phyloP scores from a whole-genome alignment of 2,797 vertebrate species.

The Sarcoramphus papa region DNA sequence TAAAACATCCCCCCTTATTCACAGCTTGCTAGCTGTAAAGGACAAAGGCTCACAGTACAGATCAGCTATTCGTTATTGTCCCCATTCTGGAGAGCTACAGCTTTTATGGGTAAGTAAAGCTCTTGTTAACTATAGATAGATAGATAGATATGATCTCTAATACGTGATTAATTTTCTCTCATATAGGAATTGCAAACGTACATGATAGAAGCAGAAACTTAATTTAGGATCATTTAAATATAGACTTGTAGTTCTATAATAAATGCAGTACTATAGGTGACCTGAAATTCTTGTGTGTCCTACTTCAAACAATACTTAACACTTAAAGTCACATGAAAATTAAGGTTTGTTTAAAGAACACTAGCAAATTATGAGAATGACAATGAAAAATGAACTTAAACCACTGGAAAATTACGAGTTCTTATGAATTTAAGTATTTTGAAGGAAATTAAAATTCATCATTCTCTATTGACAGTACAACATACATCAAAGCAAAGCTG shows the following conservation, averaged over 20 bases:
- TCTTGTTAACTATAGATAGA: conserved; percentile 34
- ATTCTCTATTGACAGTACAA: neutral
- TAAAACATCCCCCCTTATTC: conserved; percentile 43
- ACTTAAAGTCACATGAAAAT: neutral
- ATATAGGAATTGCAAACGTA: neutral
- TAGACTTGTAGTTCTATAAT: neutral
- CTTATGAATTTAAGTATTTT: neutral
- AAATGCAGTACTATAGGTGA: neutral
- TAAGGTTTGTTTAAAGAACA: neutral
- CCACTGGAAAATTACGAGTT: neutral
- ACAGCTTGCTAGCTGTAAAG: conserved; percentile 50
- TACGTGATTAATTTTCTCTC: neutral
- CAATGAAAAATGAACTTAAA: neutral
- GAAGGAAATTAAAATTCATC: neutral
- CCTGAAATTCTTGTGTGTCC: neutral
- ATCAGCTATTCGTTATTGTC: conserved; percentile 25
- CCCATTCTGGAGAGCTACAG: conserved; percentile 44
- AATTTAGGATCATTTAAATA: neutral
- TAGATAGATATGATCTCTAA: neutral
- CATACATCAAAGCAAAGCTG: neutral
- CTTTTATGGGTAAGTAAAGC: conserved; percentile 72
- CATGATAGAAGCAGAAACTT: neutral
- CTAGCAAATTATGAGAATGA: neutral
- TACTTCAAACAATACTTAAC: neutral
- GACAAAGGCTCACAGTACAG: conserved; percentile 34